Base-by-base conservation (phyloP, 2,113 vertebrate species). In the Alexandromys fortis region DNA sequence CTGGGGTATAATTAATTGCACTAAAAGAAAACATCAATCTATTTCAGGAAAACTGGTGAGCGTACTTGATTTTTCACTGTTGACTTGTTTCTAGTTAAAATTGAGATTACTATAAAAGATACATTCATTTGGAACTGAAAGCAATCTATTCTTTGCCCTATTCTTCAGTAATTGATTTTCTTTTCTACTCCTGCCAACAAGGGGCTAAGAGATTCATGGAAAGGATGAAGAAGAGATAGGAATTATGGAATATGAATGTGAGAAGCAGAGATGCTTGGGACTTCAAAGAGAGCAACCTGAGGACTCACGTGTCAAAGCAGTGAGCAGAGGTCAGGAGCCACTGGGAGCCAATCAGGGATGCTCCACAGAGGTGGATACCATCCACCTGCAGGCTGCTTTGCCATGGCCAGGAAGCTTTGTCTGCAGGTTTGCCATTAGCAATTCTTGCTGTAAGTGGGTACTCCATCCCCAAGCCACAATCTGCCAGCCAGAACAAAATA, bases 321-420 rank as follows among this genome's bases (percentile, higher is more conserved):
- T 99, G 99, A n/a, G 99, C 99, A 0, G 99, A 99, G 7, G 99
- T 99, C 88, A 99, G 97, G 22, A 99, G 98, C 99, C 99, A 99
- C 0, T 38, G 95, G 0, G 98, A 97, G 52, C 98, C 98, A 98
- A 99, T 99, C 96, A 99, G 47, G 0, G 99, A 98, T 0, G 99
- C 99, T 3, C 99, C 99, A 8, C 99, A 99, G 94, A 98, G 98
- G 79, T 99, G 99, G 0, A 83, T 86, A 0, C 81, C 94, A 4
- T 99, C 99, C 3, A 98, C 78, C 45, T 99, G 99, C 73, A 99
- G 99, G 96, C 99, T 99, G 90, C 99, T 99, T 97, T 99, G 99
- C 99, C 99, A 99, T 0, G 99, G 99, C 98, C 99, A 99, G 73
- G 99, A 99, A 1, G 99, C 99, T 0, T 97, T 97, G 10, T n/a